A percentile compares a stretch with the other conserved stretches of the same genome.
Evolutionary conservation across 2,797 vertebrate genomes (phyloP).

Genomic region (Cottoperca gobio): DNA sequence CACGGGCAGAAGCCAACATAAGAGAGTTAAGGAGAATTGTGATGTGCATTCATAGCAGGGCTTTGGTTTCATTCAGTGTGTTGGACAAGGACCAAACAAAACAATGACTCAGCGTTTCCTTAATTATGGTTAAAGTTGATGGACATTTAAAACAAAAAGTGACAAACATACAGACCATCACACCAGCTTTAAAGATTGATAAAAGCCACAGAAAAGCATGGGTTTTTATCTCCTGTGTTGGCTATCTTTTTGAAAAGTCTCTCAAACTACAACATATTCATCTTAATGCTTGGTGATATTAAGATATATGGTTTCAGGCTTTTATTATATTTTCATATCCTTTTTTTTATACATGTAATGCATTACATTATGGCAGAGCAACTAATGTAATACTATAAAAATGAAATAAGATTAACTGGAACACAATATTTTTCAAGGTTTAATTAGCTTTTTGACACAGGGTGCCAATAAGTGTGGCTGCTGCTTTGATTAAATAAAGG

Average conservation of each 20-base stretch:
- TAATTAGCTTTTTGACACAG: conserved; percentile 60
- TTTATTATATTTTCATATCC: conserved; percentile 20
- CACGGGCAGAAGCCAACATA: conserved; percentile 43
- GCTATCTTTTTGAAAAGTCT: not conserved
- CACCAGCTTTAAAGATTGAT: not conserved
- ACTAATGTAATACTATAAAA: conserved; percentile 45
- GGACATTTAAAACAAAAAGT: not conserved
- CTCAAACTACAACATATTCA: conserved; percentile 1
- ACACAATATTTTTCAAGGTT: conserved; percentile 30
- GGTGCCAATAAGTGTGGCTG: conserved; percentile 21
- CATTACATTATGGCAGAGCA: conserved; percentile 25
- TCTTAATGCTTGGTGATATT: conserved; percentile 24
- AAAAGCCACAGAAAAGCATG: not conserved
- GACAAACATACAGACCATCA: not conserved
- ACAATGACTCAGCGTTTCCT: not conserved
- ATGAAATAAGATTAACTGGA: conserved; percentile 29
- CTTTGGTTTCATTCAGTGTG: conserved; percentile 1
- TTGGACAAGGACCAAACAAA: conserved; percentile 5
- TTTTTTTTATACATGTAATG: conserved; percentile 23
- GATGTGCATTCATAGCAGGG: not conserved
- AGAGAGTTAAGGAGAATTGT: conserved; percentile 17
- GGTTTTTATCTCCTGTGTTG: not conserved
- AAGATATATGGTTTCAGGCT: conserved; percentile 28
- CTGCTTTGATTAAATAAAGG: conserved; percentile 51
- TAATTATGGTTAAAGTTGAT: conserved; percentile 17